Conservation (phyloP, 37 sponge, comb jelly and placozoan genomes). For the Corticium candelabrum region DNA sequence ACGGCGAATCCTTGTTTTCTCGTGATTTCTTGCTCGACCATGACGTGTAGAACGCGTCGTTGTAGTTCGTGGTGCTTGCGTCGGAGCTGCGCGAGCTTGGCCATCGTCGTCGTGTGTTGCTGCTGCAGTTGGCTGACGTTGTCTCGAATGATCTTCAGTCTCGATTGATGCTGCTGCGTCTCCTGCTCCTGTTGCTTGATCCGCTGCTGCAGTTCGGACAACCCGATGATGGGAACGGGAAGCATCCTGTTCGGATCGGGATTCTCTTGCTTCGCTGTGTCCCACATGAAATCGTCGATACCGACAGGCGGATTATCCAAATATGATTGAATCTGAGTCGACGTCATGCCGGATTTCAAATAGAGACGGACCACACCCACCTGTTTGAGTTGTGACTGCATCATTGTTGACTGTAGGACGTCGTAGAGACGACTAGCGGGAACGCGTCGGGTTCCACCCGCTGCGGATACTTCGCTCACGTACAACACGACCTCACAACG, state of each 20-base stretch:
- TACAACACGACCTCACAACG: slow-evolving; percentile 66
- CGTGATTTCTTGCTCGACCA: slow-evolving; percentile 81
- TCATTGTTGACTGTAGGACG: slow-evolving; percentile 32
- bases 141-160: slow-evolving; percentile 51
- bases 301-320: slow-evolving; percentile 68
- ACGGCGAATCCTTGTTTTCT: slow-evolving; percentile 87
- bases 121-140: slow-evolving; percentile 43
- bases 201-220: slow-evolving; percentile 52
- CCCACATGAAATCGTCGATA: slow-evolving; percentile 63
- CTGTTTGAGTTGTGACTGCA: slow-evolving; percentile 13
- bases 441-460: slow-evolving; percentile 50
- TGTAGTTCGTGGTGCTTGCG: slow-evolving; percentile 24
- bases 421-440: slow-evolving; percentile 52
- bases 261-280: slow-evolving; percentile 65
- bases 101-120: slow-evolving; percentile 32
- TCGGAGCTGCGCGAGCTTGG: slow-evolving; percentile 57
- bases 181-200: slow-evolving; percentile 78
- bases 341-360: slow-evolving; percentile 54
- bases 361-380: slow-evolving; percentile 26
- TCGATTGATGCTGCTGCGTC: slow-evolving; percentile 50
- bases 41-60: slow-evolving; percentile 49
- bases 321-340: slow-evolving; percentile 39
- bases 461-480: slow-evolving; percentile 43
- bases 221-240: slow-evolving; percentile 79
- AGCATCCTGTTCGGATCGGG: slow-evolving; percentile 77